These are phyloP conservation scores for Ochropleura plecta DNA, from an alignment of 2,888 invertebrate genomes.

Conservation along the genomic window DNA sequence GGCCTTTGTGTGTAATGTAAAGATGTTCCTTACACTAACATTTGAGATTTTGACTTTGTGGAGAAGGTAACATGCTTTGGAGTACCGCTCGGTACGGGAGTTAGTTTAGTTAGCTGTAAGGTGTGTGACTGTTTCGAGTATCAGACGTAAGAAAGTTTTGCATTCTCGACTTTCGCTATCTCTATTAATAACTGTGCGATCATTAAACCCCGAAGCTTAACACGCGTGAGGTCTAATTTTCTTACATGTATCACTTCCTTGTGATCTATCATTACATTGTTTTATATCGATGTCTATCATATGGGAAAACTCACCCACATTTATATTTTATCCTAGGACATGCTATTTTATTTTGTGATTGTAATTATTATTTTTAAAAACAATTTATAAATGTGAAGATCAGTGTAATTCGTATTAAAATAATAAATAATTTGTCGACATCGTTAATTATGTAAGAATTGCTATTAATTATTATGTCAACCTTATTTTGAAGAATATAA, in stretches of 20 bases:
- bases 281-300: constrained; percentile 59
- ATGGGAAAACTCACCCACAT: constrained; percentile 66
- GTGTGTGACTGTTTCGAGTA: constrained; percentile 85
- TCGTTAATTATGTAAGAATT: constrained; percentile 73
- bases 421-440: constrained; percentile 78
- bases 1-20: constrained; percentile 83
- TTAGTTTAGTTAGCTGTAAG: constrained; percentile 82
- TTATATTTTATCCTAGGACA: constrained; percentile 79
- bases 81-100: constrained; percentile 84
- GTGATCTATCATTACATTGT: constrained; percentile 60
- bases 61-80: constrained; percentile 66
- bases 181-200: constrained; percentile 73
- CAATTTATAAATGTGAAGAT: constrained; percentile 72
- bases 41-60: constrained; percentile 73
- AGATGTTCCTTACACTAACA: constrained; percentile 80
- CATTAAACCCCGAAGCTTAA: constrained; percentile 80
- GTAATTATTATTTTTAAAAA: constrained; percentile 72
- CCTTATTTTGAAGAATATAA: constrained; percentile 79
- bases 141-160: constrained; percentile 73
- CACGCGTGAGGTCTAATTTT: constrained; percentile 68
- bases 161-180: constrained; percentile 76
- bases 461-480: constrained; percentile 85
- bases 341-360: constrained; percentile 75
- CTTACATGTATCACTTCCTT: constrained; percentile 66
- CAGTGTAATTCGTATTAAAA: constrained; percentile 80